Conservation (phyloP, 2,888 invertebrate genomes). For the Dastarcus helophoroides region DNA sequence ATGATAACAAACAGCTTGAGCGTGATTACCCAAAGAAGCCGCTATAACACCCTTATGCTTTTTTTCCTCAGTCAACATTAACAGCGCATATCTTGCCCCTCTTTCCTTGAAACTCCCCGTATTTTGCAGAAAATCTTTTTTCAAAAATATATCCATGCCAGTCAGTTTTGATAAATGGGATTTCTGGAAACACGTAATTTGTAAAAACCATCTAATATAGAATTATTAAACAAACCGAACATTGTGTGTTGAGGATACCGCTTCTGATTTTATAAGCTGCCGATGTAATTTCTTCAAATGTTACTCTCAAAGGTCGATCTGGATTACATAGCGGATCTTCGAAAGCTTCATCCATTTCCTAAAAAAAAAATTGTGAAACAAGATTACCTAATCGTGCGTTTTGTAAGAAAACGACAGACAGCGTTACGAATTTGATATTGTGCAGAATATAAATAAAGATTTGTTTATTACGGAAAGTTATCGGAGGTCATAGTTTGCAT, state of each 20-base stretch:
- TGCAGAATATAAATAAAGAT: too few relatives aligned
- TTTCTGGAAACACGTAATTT: constrained; percentile 48
- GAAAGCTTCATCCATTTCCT: constrained; percentile 8
- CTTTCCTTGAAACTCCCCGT: constrained; percentile 97
- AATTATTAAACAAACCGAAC: constrained; percentile 49
- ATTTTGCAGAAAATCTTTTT: constrained; percentile 87
- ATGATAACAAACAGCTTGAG: constrained; percentile 66
- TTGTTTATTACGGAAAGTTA: too few relatives aligned
- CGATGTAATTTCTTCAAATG: constrained; percentile 78
- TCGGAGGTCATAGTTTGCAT: too few relatives aligned
- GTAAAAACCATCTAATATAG: too few relatives aligned
- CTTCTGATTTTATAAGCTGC: constrained; percentile 81
- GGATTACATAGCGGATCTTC: constrained; percentile 49
- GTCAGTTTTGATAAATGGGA: constrained; percentile 68
- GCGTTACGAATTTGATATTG: too few relatives aligned
- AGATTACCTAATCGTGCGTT: too few relatives aligned
- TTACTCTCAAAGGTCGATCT: constrained; percentile 55
- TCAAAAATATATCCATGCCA: constrained; percentile 81
- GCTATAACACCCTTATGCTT: constrained; percentile 74
- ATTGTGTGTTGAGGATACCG: constrained; percentile 76
- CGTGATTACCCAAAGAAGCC: constrained; percentile 91
- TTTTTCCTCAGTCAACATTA: constrained; percentile 62
- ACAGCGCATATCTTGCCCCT: constrained; percentile 77
- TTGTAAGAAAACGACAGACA: too few relatives aligned
- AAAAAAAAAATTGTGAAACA: neutral